phyloP scores from a whole-genome alignment of 1,140 invertebrate genomes.

The Centruroides sculpturatus region DNA sequence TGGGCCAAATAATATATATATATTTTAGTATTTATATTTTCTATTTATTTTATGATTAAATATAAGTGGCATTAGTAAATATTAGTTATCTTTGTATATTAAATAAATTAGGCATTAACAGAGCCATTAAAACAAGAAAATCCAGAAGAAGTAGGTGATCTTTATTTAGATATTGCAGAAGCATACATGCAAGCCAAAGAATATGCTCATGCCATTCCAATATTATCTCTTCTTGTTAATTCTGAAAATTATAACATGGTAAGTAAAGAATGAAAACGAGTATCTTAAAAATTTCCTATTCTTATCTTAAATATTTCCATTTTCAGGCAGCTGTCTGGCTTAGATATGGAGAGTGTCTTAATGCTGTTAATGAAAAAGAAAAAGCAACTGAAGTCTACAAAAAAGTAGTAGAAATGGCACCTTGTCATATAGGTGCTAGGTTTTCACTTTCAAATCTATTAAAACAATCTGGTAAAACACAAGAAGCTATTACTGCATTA shows the following conservation, averaged over 20 bases:
- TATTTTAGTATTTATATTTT: too few species aligned
- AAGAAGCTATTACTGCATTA: conserved; percentile 55
- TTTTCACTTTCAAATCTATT: conserved; percentile 62
- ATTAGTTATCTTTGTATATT: too few species aligned
- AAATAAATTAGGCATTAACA: conserved; percentile 6
- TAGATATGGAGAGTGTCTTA: conserved; percentile 62
- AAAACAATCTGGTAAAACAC: conserved; percentile 49
- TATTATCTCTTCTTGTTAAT: conserved; percentile 37
- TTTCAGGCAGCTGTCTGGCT: conserved; percentile 45
- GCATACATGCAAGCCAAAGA: conserved; percentile 59
- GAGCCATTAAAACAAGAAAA: conserved; percentile 40
- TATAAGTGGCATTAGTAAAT: too few species aligned
- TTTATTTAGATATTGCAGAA: conserved; percentile 83
- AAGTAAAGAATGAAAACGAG: background rate
- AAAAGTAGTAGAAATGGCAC: conserved; percentile 51
- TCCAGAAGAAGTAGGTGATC: conserved; percentile 63
- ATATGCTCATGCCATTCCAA: conserved; percentile 40
- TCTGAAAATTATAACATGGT: conserved; percentile 39
- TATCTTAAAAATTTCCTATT: background rate
- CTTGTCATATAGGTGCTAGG: conserved; percentile 64
- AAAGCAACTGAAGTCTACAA: conserved; percentile 62
- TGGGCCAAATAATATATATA: too few species aligned
- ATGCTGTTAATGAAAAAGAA: conserved; percentile 47
- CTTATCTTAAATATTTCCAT: background rate
- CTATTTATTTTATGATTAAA: too few species aligned